phyloP scores from a whole-genome alignment of 1,140 invertebrate genomes.

The Zaprionus vittiger region DNA sequence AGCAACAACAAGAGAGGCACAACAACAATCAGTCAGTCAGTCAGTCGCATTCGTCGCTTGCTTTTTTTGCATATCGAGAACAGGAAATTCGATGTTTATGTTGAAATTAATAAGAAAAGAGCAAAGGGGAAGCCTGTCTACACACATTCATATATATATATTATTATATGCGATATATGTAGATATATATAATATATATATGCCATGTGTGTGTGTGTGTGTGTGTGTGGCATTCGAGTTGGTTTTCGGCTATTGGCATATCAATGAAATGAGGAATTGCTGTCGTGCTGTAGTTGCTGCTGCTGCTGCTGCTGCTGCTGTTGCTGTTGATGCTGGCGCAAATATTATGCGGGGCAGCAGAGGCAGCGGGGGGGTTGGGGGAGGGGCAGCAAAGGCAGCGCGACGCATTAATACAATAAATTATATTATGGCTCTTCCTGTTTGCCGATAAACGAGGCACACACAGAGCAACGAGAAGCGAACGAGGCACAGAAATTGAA shows the following conservation, averaged over 20 bases:
- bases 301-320: not conserved
- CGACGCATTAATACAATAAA: slow-evolving; percentile 80
- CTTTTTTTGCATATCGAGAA: slow-evolving; percentile 75
- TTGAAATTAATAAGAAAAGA: slow-evolving; percentile 78
- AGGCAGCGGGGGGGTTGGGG: not conserved
- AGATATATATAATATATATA: slow-evolving; percentile 8
- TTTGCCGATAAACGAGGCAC: slow-evolving; percentile 69
- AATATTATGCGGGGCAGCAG: slow-evolving; percentile 63
- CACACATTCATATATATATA: slow-evolving; percentile 22
- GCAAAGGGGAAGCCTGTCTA: not conserved
- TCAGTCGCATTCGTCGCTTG: slow-evolving; percentile 36
- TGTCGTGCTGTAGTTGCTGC: not conserved
- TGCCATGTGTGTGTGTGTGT: not conserved
- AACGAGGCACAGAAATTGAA: slow-evolving; percentile 60
- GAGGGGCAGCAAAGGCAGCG: slow-evolving; percentile 28
- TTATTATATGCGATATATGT: slow-evolving; percentile 15
- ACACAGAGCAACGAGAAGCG: not conserved
- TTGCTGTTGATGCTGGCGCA: slow-evolving; percentile 13
- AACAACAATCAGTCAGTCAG: slow-evolving; percentile 56
- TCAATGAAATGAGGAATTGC: slow-evolving; percentile 69
- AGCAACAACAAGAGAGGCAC: slow-evolving; percentile 9
- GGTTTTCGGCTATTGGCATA: slow-evolving; percentile 50
- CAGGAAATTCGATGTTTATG: slow-evolving; percentile 82
- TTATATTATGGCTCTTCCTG: slow-evolving; percentile 82
- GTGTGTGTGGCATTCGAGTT: not conserved